Base-by-base conservation (phyloP, 2,888 invertebrate genomes). In the Torymus tubicola region DNA sequence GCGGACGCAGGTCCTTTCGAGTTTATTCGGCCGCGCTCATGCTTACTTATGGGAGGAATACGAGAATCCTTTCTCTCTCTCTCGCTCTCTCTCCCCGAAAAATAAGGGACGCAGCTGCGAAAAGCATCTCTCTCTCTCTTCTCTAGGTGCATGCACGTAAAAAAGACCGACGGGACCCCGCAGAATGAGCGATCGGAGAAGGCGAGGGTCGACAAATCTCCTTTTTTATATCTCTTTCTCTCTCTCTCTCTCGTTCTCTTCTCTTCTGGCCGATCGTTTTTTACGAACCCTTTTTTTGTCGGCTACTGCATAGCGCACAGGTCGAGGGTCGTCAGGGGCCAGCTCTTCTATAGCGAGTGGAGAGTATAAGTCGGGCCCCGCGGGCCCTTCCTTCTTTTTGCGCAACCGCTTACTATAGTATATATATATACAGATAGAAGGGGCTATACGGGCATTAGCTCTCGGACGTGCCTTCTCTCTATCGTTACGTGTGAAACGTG, bases 211-310 rank as follows among this genome's bases (percentile, higher is more conserved):
- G 86, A 86, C 86, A 85, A 87, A 87, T 86, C 86, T 88, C 86
- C 86, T 87, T 86, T 87, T 83, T 75, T 74, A 42, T 42, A 42
- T 42, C 5, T 42, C 5, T 42, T 0, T 78, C 80, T 73, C 21
- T 73, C 21, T 21, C 21, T 21, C 21, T 21, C 21, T 21, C 21
- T 21, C 21, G 78, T 85, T 86, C 87, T 89, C 88, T 87, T 73
- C 88, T 87, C 88, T 88, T 88, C 87, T 87, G 86, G 87, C 86
- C 87, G 90, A 90, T 90, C 88, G 87, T 87, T 89, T 90, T 90
- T 90, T 89, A 89, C 88, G 85, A 89, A 90, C 90, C 90, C 90
- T 88, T 90, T 90, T 87, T 89, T 85, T 67, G 64, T 24, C 58
- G 68, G 71, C 73, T 63, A 69, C 53, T 31, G 24, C 21, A 64